These are phyloP conservation scores for Lucinisca nassula DNA, from an alignment of 2,888 invertebrate genomes.

Conservation along the genomic window DNA sequence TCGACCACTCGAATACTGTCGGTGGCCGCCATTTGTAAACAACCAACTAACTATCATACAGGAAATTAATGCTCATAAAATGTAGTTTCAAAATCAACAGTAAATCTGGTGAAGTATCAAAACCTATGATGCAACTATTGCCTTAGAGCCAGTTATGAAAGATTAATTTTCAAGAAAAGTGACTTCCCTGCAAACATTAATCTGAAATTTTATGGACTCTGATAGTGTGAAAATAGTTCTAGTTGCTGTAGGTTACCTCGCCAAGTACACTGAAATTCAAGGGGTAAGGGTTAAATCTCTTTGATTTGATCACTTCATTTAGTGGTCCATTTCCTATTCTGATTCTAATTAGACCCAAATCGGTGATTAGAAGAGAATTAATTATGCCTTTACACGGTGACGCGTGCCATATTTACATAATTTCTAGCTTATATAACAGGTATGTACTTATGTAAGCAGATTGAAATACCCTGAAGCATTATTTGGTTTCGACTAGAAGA, in stretches of 20 bases:
- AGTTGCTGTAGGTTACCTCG: constrained; percentile 40
- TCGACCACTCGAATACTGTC: constrained; percentile 84
- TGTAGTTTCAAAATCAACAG: too few relatives aligned
- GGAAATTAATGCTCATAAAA: too few relatives aligned
- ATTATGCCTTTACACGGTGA: background rate
- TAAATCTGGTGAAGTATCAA: too few relatives aligned
- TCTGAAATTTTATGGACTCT: background rate
- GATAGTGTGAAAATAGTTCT: constrained; percentile 28
- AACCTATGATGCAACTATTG: too few relatives aligned
- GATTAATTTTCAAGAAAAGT: too few relatives aligned
- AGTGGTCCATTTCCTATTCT: background rate
- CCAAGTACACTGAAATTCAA: background rate
- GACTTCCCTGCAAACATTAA: too few relatives aligned
- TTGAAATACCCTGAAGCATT: background rate
- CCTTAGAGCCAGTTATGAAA: too few relatives aligned
- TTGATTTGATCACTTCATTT: background rate
- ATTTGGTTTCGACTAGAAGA: background rate
- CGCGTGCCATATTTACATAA: background rate
- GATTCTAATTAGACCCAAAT: too few relatives aligned
- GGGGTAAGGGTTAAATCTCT: background rate
- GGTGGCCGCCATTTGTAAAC: constrained; percentile 85
- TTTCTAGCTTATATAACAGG: background rate
- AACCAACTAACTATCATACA: constrained; percentile 58
- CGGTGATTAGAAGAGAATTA: too few relatives aligned
- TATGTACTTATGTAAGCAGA: background rate